Percentiles rank a stretch among this genome's conserved stretches.
Evolutionary conservation across 2,797 vertebrate genomes (phyloP).

Genomic region (Nyctalus aviator): DNA sequence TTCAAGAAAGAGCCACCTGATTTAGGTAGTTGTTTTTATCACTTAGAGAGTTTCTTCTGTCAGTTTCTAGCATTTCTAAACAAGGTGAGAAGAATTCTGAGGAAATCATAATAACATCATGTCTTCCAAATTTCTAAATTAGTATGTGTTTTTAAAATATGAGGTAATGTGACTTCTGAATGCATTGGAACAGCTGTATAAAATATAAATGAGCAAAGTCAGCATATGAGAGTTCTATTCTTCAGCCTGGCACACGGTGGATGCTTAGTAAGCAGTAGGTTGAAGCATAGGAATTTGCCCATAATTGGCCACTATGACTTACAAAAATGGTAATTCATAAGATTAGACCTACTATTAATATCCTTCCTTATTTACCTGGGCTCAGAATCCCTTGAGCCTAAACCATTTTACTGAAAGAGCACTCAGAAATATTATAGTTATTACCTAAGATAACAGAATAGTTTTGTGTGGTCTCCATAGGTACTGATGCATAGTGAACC

Average conservation of each 20-base stretch:
- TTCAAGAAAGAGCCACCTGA: background rate
- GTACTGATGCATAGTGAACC: background rate
- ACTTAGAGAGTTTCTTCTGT: background rate
- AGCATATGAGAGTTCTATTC: background rate
- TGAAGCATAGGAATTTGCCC: background rate
- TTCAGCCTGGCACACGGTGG: background rate
- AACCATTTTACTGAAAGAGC: background rate
- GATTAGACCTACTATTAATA: slow-evolving; percentile 9
- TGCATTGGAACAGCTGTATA: background rate
- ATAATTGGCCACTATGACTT: background rate
- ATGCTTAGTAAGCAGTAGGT: background rate
- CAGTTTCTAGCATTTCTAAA: background rate
- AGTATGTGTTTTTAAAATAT: background rate
- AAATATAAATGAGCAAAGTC: slow-evolving; percentile 35
- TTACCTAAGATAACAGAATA: background rate
- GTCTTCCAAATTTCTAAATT: slow-evolving; percentile 2
- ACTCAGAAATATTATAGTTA: background rate
- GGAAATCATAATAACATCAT: background rate
- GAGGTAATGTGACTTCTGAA: background rate
- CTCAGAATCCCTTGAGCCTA: background rate
- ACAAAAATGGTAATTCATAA: background rate
- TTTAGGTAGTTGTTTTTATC: background rate
- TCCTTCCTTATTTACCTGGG: background rate
- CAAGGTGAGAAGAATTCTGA: background rate
- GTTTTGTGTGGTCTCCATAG: background rate